phyloP scores from a whole-genome alignment of 2,797 vertebrate species.

The Pantherophis alleghaniensis region DNA sequence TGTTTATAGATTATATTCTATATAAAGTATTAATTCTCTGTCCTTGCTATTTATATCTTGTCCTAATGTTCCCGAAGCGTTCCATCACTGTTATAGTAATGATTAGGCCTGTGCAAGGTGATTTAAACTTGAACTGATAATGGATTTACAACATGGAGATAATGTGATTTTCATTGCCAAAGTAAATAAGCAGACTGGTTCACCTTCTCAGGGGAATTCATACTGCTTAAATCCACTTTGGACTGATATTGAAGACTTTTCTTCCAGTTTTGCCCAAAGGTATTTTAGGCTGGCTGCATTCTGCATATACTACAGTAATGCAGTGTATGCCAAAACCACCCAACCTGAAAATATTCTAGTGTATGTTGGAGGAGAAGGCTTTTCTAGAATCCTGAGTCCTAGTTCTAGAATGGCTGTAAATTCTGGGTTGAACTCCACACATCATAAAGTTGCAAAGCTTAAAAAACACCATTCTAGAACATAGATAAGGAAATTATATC shows the following conservation, averaged over 20 bases:
- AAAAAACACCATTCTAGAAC: not conserved
- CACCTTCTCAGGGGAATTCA: not conserved
- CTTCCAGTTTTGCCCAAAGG: not conserved
- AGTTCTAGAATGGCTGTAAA: not conserved
- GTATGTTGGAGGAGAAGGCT: not conserved
- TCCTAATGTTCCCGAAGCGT: not conserved
- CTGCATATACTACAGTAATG: not conserved
- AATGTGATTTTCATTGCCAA: not conserved
- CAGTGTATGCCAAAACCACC: not conserved
- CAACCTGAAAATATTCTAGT: not conserved
- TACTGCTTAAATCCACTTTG: not conserved
- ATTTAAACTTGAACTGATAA: not conserved
- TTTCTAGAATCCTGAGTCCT: not conserved
- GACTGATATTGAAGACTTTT: not conserved
- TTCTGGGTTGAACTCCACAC: not conserved
- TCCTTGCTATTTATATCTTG: not conserved
- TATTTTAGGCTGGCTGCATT: not conserved
- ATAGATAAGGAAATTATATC: not conserved
- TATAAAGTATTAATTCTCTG: not conserved
- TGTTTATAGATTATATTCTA: not conserved
- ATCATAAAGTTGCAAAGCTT: not conserved
- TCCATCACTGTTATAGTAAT: not conserved
- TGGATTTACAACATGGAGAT: not conserved
- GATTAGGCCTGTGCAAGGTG: not conserved
- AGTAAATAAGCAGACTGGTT: not conserved